phyloP scores from a whole-genome alignment of 2,113 vertebrate species.

The Chitala chitala region DNA sequence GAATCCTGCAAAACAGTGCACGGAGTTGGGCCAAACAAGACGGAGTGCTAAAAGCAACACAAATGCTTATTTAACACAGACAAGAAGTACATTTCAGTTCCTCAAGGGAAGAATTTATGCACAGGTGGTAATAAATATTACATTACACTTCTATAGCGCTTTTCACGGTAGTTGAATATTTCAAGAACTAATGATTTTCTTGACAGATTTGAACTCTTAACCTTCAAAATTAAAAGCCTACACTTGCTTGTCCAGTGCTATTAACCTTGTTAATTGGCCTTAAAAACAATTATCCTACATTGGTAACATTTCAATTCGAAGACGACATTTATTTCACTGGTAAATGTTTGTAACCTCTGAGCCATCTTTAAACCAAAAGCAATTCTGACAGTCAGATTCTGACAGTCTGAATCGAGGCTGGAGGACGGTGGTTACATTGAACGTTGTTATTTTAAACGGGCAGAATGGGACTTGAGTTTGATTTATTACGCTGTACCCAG shows the following conservation, averaged over 20 bases:
- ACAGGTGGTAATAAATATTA: too few relatives aligned
- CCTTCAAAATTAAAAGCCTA: not conserved
- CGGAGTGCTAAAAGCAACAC: not conserved
- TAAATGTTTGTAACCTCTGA: too few relatives aligned
- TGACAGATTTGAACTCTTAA: not conserved
- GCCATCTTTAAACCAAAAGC: not conserved
- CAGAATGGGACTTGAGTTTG: not conserved
- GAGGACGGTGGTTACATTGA: not conserved
- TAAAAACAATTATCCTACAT: too few relatives aligned
- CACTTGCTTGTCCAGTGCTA: too few relatives aligned
- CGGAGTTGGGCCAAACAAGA: not conserved
- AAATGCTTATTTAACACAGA: not conserved
- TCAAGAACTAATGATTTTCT: not conserved
- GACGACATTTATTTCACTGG: too few relatives aligned
- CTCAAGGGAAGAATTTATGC: too few relatives aligned
- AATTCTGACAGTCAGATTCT: not conserved
- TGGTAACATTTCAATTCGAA: too few relatives aligned
- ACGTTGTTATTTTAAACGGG: not conserved
- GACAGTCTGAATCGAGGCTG: not conserved
- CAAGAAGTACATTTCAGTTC: too few relatives aligned
- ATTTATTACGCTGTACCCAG: not conserved
- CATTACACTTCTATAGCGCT: not conserved
- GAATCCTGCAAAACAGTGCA: constrained; percentile 68
- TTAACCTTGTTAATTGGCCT: too few relatives aligned
- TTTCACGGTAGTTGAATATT: not conserved